Evolutionary conservation across 92 coral and sea anemone genomes (phyloP).

Genomic region (Blastomussa wellsi): DNA sequence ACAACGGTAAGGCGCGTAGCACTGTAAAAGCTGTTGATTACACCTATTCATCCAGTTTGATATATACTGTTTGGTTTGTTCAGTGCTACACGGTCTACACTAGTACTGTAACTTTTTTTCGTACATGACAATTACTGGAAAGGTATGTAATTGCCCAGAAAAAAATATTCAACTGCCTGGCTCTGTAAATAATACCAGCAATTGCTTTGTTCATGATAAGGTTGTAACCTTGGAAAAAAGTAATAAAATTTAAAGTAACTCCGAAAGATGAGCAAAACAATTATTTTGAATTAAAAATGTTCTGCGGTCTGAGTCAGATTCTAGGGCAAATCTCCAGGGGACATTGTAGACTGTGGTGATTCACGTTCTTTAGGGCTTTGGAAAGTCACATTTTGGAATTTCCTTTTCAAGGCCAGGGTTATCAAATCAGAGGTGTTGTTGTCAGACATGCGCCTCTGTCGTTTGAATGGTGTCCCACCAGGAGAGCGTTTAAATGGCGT

Average conservation of each 20-base stretch:
- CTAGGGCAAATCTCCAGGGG: neutral
- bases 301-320: neutral
- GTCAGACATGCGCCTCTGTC: constrained; percentile 66
- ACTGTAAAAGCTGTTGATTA: no score
- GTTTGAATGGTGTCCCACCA: constrained; percentile 80
- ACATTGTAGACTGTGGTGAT: constrained; percentile 56
- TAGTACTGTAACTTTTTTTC: no score
- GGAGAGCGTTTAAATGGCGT: constrained; percentile 86
- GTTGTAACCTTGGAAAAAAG: neutral
- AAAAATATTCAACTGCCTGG: no score
- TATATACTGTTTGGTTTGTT: neutral
- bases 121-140: no score
- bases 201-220: neutral
- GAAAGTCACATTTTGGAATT: constrained; percentile 68
- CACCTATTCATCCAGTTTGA: no score
- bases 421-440: constrained; percentile 74
- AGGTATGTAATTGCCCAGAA: no score
- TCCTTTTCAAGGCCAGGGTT: constrained; percentile 72
- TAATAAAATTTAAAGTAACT: no score
- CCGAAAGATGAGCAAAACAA: no score
- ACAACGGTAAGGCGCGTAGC: no score
- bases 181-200: no score
- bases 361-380: constrained; percentile 73
- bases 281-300: neutral
- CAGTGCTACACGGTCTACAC: neutral